Conservation (phyloP, 2,888 invertebrate species). For the Phyto melanocephala region DNA sequence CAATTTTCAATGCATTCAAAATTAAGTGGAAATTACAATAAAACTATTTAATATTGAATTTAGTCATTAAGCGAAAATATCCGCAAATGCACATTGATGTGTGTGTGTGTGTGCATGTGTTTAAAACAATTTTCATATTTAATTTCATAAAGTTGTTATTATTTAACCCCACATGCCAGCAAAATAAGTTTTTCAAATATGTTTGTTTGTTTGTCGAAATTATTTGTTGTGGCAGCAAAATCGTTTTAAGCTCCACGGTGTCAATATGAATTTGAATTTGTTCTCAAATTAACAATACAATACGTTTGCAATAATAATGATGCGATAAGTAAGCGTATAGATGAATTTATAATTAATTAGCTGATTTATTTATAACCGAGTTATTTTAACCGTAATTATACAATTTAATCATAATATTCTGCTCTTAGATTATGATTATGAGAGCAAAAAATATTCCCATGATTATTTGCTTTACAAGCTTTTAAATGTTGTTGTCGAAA, state of each 20-base stretch:
- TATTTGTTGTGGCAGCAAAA: background rate
- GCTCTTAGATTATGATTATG: too few relatives aligned
- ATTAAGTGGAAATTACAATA: constrained; percentile 64
- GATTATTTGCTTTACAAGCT: too few relatives aligned
- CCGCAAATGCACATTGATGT: background rate
- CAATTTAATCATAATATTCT: too few relatives aligned
- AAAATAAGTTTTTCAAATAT: background rate
- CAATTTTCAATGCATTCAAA: constrained; percentile 74
- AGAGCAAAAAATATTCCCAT: too few relatives aligned
- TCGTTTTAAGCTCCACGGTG: constrained; percentile 34
- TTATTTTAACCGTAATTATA: too few relatives aligned
- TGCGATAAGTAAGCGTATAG: background rate
- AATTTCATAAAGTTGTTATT: constrained; percentile 8
- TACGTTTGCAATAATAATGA: background rate
- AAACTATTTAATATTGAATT: constrained; percentile 67
- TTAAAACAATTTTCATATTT: background rate
- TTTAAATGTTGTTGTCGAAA: too few relatives aligned
- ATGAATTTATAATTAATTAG: background rate
- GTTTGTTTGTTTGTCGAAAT: background rate
- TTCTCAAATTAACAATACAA: constrained; percentile 10
- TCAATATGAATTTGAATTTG: constrained; percentile 1
- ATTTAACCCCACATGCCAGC: background rate
- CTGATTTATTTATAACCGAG: too few relatives aligned
- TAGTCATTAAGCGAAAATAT: constrained; percentile 33
- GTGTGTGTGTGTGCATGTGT: background rate